Conservation (phyloP, 2,888 invertebrate genomes). For the Epirrhoe alternata region DNA sequence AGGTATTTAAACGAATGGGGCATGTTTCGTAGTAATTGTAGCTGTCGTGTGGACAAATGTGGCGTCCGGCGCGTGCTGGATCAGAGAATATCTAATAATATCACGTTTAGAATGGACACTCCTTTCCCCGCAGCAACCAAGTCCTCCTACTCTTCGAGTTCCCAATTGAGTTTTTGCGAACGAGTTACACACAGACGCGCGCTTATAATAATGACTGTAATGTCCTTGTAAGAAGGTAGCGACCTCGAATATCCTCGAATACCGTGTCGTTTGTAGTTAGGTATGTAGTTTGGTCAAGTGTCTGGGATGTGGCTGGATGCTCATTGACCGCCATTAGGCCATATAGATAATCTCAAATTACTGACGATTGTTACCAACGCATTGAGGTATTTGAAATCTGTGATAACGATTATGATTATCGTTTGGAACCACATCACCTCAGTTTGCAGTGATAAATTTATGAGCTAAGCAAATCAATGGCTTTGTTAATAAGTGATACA, state of each 20-base stretch:
- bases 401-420: neutral
- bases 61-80: conserved; percentile 70
- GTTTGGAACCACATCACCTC: neutral
- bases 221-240: no score
- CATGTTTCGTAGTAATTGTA: conserved; percentile 77
- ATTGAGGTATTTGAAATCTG: conserved; percentile 18
- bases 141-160: no score
- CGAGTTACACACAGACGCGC: no score
- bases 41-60: conserved; percentile 79
- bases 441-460: neutral
- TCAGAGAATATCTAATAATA: conserved; percentile 27
- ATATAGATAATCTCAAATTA: conserved; percentile 72
- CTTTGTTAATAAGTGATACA: neutral
- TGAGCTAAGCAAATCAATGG: neutral
- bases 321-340: conserved; percentile 74
- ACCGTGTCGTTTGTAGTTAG: no score
- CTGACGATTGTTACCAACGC: conserved; percentile 57
- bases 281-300: no score
- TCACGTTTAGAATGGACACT: no score
- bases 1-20: conserved; percentile 69
- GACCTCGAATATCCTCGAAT: no score
- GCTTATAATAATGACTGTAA: no score
- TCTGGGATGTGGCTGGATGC: no score
- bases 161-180: no score
- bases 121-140: no score